Conservation (phyloP, 2,113 vertebrate species). For the Charina bottae region DNA sequence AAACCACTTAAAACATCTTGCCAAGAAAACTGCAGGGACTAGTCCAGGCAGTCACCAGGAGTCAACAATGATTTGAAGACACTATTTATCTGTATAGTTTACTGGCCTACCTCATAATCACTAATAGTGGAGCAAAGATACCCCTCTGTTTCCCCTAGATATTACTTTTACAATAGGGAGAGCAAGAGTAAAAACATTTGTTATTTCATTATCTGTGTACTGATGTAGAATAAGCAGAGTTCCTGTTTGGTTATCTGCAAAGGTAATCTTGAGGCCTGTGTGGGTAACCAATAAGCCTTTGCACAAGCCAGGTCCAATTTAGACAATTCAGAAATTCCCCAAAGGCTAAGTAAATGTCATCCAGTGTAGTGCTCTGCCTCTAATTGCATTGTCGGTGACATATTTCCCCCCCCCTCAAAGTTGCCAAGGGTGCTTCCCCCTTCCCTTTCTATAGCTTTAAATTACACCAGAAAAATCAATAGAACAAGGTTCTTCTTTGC, state of each 20-base stretch:
- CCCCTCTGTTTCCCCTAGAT: neutral
- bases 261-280: neutral
- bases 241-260: slow-evolving; percentile 9
- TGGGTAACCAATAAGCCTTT: neutral
- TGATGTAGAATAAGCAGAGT: slow-evolving; percentile 27
- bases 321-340: neutral
- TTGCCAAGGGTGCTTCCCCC: slow-evolving; percentile 9
- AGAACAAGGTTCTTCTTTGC: slow-evolving; percentile 2
- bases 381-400: slow-evolving; percentile 8
- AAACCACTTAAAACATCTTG: neutral
- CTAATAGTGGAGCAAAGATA: neutral
- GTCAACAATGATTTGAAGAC: neutral
- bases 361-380: neutral
- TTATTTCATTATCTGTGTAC: slow-evolving; percentile 20
- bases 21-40: neutral
- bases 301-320: fast-evolving
- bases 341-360: neutral
- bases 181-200: slow-evolving; percentile 39
- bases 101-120: neutral
- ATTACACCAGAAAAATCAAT: slow-evolving; percentile 28
- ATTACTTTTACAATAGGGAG: slow-evolving; percentile 15
- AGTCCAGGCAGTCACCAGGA: neutral
- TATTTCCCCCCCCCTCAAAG: slow-evolving; percentile 3
- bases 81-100: neutral
- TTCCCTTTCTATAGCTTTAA: slow-evolving; percentile 17